A percentile compares a stretch with the other conserved stretches of the same genome.
Evolutionary conservation across 2,888 invertebrate genomes (phyloP).

Genomic region (Creontiades dilutus): DNA sequence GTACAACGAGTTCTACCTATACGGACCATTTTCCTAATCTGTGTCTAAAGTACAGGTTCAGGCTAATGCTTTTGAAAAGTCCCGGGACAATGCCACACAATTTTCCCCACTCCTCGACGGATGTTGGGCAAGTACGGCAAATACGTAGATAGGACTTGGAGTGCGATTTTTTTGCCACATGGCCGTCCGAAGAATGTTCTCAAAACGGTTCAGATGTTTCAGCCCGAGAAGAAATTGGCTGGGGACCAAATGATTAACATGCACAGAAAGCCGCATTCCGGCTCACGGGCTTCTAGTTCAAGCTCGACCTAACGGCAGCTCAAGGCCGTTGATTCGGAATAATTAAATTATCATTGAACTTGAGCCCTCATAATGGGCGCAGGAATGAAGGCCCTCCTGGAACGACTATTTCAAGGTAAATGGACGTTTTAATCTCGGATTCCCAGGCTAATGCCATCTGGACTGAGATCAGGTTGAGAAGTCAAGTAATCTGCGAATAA

Average conservation of each 20-base stretch:
- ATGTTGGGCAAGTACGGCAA: too few species aligned
- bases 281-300: neutral
- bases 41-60: too few species aligned
- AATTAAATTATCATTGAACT: slow-evolving; percentile 39
- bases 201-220: too few species aligned
- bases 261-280: neutral
- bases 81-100: too few species aligned
- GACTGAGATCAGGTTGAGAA: slow-evolving; percentile 16
- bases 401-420: neutral
- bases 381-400: neutral
- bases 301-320: neutral
- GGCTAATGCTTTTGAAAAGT: too few species aligned
- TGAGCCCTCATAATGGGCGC: neutral
- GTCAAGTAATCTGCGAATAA: slow-evolving; percentile 14
- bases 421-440: neutral
- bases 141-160: too few species aligned
- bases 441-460: neutral
- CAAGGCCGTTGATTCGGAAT: neutral
- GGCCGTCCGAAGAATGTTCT: too few species aligned
- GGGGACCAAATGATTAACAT: neutral
- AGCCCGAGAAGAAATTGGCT: neutral
- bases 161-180: too few species aligned
- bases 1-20: too few species aligned
- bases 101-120: too few species aligned
- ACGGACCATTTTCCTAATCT: too few species aligned